Evolutionary conservation across 2,888 invertebrate genomes (phyloP), one percentile per base, ranked within the genome.

Genomic region (Drosophila tanythrix): DNA sequence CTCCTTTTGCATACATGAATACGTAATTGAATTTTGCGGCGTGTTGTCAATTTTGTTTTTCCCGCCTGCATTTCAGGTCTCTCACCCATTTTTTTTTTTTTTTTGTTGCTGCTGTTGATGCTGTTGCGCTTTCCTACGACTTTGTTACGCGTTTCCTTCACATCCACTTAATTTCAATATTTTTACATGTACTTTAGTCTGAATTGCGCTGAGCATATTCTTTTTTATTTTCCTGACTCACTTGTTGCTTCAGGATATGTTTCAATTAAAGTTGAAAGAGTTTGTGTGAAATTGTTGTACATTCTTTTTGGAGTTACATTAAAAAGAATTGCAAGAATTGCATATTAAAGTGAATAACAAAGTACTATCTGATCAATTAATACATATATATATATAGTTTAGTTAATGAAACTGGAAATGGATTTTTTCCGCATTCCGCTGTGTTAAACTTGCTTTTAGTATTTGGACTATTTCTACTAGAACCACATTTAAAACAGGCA

Each of bases 11-110:
- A 88, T 88, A 88, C 83, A 88, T 88, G 87, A 88, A 88, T 88
- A 88, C 79, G 85, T 88, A 88, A 88, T 88, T 88, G 88, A 89
- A 89, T 88, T 88, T 79, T 88, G 87, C 88, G 87, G 87, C 87
- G 78, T 80, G 89, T 82, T 85, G 88, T 87, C 87, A 83, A 89
- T 86, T 87, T 81, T 76, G 79, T 82, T 86, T 78, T 83, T 76
- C 83, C 83, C 83, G 76, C 85, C 81, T 79, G 82, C 81, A 71
- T 70, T 82, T 78, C 38, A 67, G 48, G 11, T 48, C 31, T 33
- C 33, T 57, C 57, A 40, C 51, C 56, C 18, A 43, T 15, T 33
- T 18, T 8, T 25, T 40, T 63, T 25, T 38, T 40, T 40, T 63
- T 25, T 38, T 40, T 62, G 60, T 25, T 56, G 59, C n/a, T 69